Evolutionary conservation across 2,113 vertebrate genomes (phyloP).

Genomic region (Nothoprocta perdicaria): DNA sequence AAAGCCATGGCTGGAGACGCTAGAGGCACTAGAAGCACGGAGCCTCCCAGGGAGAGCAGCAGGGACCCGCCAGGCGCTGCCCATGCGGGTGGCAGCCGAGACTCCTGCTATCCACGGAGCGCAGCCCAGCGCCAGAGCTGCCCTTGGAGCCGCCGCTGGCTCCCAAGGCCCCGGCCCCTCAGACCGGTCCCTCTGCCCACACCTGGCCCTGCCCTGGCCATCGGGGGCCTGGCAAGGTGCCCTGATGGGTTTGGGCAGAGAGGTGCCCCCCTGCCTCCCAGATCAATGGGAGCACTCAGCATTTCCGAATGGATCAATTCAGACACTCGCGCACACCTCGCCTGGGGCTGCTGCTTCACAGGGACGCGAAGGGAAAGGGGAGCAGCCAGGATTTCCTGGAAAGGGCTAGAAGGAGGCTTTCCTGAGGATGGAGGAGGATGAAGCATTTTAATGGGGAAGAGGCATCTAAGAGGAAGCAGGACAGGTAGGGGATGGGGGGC

Average conservation of each 20-base stretch:
- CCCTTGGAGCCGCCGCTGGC: not conserved
- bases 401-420: conserved; percentile 40
- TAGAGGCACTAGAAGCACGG: not conserved
- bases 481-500: not conserved
- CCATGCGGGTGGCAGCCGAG: not conserved
- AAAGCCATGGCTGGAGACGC: not conserved
- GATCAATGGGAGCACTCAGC: conserved; percentile 22
- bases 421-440: not conserved
- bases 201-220: not conserved
- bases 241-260: not conserved
- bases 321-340: not conserved
- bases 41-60: not conserved
- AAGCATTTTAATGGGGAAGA: not conserved
- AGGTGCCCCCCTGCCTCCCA: not conserved
- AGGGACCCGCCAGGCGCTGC: rapidly evolving
- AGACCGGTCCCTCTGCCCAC: not conserved
- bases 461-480: not conserved
- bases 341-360: conserved; percentile 6
- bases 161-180: rapidly evolving
- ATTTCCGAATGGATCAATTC: not conserved
- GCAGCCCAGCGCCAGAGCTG: not conserved
- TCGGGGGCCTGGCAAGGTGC: not conserved
- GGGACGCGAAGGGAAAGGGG: not conserved
- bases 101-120: not conserved
- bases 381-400: conserved; percentile 18